Base-by-base conservation (phyloP, 1,140 invertebrate species). In the Diachasmimorpha longicaudata region DNA sequence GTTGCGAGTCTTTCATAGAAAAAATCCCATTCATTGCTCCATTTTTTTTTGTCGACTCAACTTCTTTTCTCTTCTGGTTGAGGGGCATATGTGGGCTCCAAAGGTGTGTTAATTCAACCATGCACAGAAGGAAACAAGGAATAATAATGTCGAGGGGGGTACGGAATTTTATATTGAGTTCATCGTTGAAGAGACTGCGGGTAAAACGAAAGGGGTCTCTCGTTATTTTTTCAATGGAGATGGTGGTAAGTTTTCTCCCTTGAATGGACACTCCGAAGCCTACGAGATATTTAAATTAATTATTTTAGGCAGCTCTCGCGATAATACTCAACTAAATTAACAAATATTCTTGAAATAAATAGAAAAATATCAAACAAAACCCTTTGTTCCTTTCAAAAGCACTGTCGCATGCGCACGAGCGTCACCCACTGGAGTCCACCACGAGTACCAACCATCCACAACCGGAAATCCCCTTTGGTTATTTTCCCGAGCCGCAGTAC, bases 1-100 rank as follows among this genome's bases (percentile, higher is more conserved):
- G 58, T 63, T 63, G 58, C 58, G 21, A 25, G 19, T 23, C 58
- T 63, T 63, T 63, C 23, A 31, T 23, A 63, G 58, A 63, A 63
- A 63, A 63, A 63, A 63, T 63, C 13, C 58, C 58, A 31, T 25
- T 63, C 58, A 63, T 6, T 16, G 5, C 10, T 8, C 8, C 0
- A 63, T 63, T 23, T 19, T 31, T 63, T 63, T 63, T 63, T 19
- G 1, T 63, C 11, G 31, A 6, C 58, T 19, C 14, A 14, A 63
- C 23, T 81, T 79, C 69, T 73, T 66, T 58, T 52, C 48, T 16
- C n/a, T 19, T 52, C 9, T 52, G 58, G 21, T 77, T 31, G 67
- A 68, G 39, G 42, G 16, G 42, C 23, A 63, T 23, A 31, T 63
- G 23, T 63, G 23, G 23, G 52, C 19, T 21, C n/a, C 48, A 55